Evolutionary conservation across 64 coral and sea anemone genomes (phyloP).

Genomic region (Dendronephthya gigantea): DNA sequence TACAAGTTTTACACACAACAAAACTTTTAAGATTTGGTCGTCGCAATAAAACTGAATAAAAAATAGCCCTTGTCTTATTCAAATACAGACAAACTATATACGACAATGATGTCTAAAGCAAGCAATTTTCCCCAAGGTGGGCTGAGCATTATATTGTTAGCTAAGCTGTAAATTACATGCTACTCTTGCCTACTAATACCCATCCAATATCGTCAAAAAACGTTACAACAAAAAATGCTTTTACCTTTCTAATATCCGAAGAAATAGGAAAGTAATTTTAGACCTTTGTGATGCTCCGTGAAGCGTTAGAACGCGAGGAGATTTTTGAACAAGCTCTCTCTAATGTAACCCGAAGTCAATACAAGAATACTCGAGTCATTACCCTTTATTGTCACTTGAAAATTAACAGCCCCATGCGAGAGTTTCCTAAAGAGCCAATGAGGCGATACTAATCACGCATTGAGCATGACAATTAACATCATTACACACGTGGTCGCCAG

Average conservation of each 20-base stretch:
- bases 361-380: not conserved
- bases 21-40: too few relatives aligned
- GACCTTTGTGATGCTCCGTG: not conserved
- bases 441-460: not conserved
- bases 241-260: not conserved
- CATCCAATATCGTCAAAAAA: not conserved
- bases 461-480: not conserved
- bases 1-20: too few relatives aligned
- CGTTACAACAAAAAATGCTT: not conserved
- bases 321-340: not conserved
- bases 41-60: too few relatives aligned
- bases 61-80: too few relatives aligned
- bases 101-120: not conserved
- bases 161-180: not conserved
- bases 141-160: not conserved
- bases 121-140: not conserved
- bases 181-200: not conserved
- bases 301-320: not conserved
- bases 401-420: not conserved
- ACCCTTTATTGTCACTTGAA: not conserved
- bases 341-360: not conserved
- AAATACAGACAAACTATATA: not conserved
- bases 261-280: not conserved
- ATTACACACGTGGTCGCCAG: not conserved
- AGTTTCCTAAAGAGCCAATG: not conserved